Percentiles rank a stretch among this genome's conserved stretches.
These are phyloP conservation scores for zebrafish (Danio rerio) DNA, from an alignment of 2,113 vertebrate species.

Conservation along the genomic window GRCz12tu NC_133200.1:21297001-21297500, in stretches of 20 bases:
- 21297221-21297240: slow-evolving; percentile 87
- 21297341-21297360: not conserved
- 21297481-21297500: too few relatives aligned
- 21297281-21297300: not conserved
- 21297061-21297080: not conserved
- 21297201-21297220: slow-evolving; percentile 88
- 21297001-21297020: too few relatives aligned
- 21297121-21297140: not conserved
- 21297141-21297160: not conserved
- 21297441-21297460: too few relatives aligned
- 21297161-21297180: slow-evolving; percentile 66
- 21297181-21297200: slow-evolving; percentile 84
- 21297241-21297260: slow-evolving; percentile 55
- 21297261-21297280: not conserved
- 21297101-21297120: slow-evolving; percentile 8
- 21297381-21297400: not conserved
- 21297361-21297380: not conserved
- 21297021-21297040: too few relatives aligned
- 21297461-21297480: too few relatives aligned
- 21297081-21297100: slow-evolving; percentile 34
- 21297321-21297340: not conserved
- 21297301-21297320: not conserved
- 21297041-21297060: too few relatives aligned
- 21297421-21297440: not conserved
- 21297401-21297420: not conserved